These are phyloP conservation scores for Drosophila santomea DNA, from an alignment of 1,140 invertebrate genomes.

Conservation along the genomic window DNA sequence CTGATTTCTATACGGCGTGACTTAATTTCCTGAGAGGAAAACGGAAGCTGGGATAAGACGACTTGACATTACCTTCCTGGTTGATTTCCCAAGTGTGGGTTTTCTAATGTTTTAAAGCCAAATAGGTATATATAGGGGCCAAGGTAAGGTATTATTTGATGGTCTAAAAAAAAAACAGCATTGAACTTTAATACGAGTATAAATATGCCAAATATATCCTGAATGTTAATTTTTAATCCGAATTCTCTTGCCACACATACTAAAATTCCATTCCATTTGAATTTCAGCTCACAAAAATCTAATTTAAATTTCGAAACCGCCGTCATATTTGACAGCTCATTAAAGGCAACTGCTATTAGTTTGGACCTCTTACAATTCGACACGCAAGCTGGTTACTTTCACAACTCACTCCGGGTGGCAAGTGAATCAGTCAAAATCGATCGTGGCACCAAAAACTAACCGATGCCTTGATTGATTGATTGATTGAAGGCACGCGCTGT, in stretches of 20 bases:
- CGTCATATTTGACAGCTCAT: constrained; percentile 13
- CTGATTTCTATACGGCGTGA: background rate
- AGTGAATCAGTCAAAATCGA: constrained; percentile 45
- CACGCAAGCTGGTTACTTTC: constrained; percentile 28
- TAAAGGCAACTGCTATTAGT: constrained; percentile 32
- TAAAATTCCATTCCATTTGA: background rate
- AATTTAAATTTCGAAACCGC: constrained; percentile 11
- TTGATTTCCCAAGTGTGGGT: too few relatives aligned
- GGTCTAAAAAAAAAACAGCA: too few relatives aligned
- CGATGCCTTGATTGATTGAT: constrained; percentile 26
- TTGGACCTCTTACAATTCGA: constrained; percentile 15
- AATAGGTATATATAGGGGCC: too few relatives aligned
- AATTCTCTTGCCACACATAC: background rate
- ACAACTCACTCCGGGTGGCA: constrained; percentile 42
- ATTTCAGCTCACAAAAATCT: background rate
- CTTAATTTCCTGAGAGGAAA: background rate
- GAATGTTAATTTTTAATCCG: background rate
- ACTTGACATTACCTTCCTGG: too few relatives aligned
- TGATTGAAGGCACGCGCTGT: constrained; percentile 40
- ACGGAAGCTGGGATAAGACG: background rate
- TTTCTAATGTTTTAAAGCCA: too few relatives aligned
- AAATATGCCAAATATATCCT: background rate
- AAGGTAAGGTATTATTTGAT: too few relatives aligned
- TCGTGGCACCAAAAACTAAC: constrained; percentile 28
- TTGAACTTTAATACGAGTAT: too few relatives aligned